Conservation (phyloP, 2,888 invertebrate genomes). For the Bursaphelenchus okinawaensis region DNA sequence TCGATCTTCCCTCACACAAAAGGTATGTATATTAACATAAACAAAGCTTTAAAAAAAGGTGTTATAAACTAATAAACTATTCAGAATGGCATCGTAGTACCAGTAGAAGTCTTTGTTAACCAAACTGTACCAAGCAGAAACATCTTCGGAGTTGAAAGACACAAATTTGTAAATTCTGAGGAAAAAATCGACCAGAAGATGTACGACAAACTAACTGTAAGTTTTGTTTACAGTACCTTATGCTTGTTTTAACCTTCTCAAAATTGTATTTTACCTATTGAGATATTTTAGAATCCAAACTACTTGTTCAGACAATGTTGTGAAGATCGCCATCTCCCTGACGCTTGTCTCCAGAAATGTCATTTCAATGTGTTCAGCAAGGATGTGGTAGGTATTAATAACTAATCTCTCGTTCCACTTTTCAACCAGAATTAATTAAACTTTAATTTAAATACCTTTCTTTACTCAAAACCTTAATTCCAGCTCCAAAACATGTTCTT, state of each 20-base stretch:
- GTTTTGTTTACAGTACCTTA: neutral
- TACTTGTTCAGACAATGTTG: constrained; percentile 55
- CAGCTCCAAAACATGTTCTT: constrained; percentile 56
- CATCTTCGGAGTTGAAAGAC: constrained; percentile 29
- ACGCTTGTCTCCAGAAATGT: constrained; percentile 51
- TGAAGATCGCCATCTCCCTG: constrained; percentile 52
- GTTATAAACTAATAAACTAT: too few relatives aligned
- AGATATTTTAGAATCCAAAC: constrained; percentile 48
- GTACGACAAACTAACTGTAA: constrained; percentile 38
- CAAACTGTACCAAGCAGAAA: constrained; percentile 19
- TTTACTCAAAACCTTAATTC: constrained; percentile 27
- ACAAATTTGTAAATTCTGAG: constrained; percentile 12
- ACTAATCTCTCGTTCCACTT: neutral
- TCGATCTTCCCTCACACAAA: constrained; percentile 44
- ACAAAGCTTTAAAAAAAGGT: too few relatives aligned
- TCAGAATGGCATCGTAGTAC: constrained; percentile 29
- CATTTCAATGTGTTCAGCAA: constrained; percentile 53
- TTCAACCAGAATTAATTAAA: neutral
- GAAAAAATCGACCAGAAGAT: constrained; percentile 33
- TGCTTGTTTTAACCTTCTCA: neutral
- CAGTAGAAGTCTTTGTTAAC: constrained; percentile 27
- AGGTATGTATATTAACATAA: constrained; percentile 25
- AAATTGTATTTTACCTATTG: constrained; percentile 2
- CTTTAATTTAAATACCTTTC: neutral
- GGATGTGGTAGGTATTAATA: constrained; percentile 40